Evolutionary conservation across 2,797 vertebrate genomes (phyloP), one percentile per base, ranked within the genome.

Genomic region (Mormyrops boulengeri): DNA sequence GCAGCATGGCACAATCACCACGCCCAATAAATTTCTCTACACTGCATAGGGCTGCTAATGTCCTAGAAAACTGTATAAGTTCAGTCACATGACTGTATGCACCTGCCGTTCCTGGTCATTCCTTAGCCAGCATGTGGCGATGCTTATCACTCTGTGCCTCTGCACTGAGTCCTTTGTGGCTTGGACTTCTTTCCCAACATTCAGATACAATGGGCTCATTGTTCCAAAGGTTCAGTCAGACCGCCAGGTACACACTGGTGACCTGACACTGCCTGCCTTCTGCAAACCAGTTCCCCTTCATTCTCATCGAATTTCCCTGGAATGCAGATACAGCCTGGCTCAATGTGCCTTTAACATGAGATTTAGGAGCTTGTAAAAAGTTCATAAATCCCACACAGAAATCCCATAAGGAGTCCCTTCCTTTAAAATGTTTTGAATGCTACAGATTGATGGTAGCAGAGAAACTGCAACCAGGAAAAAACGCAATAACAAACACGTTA

Each of bases 191-290:
- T 52, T 62, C 44, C 49, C n/a, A 57, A n/a, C 38, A 53, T 6
- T 62, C 52, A 9, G 38, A 44, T 14, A 89, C 41, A 85, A 85
- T 89, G 53, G 38, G 14, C 1, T 4, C 22, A 14, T 44, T 85
- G 88, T 89, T 89, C 41, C 41, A 38, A 85, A 73, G 14, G 73
- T 82, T 60, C 77, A 60, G 55, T 62, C 77, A 52, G n/a, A 14
- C n/a, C 82, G 11, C n/a, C 44, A 85, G 77, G 77, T 85, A 47
- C 38, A 26, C 12, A 49, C 52, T 62, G 38, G 88, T 84, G 80
- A 55, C 53, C 53, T 30, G 53, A 22, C 3, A 85, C 53, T 62
- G 1, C 41, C 52, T 47, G 12, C 34, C n/a, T 60, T 3, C 41
- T 2, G 7, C 14, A 44, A 89, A 85, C 73, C 1, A 14, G 12